Evolutionary conservation across 2,797 vertebrate genomes (phyloP).

Genomic region (Mormyrops attenuatus): DNA sequence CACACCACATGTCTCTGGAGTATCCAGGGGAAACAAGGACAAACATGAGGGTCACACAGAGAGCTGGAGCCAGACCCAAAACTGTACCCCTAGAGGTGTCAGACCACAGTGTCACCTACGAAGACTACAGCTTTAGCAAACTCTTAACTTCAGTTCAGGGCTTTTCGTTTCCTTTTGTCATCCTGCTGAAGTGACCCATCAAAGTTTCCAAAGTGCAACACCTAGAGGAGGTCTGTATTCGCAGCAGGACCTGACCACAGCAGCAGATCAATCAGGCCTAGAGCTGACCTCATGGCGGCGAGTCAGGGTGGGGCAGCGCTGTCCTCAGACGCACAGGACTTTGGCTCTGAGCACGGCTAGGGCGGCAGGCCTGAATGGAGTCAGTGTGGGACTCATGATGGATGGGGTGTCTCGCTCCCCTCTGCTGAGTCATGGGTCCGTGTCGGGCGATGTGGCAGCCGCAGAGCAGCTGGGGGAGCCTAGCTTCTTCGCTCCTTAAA

Average conservation of each 20-base stretch:
- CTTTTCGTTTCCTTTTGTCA: background rate
- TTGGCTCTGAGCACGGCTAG: background rate
- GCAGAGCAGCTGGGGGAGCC: slow-evolving; percentile 32
- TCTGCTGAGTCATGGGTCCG: slow-evolving; percentile 47
- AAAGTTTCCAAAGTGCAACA: background rate
- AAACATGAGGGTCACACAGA: background rate
- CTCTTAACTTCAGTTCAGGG: background rate
- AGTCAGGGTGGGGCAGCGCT: background rate
- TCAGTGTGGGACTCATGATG: slow-evolving; percentile 48
- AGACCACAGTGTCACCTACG: background rate
- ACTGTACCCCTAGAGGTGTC: background rate
- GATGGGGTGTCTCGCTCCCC: slow-evolving; percentile 44
- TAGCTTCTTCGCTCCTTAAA: slow-evolving; percentile 1
- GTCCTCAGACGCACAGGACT: background rate
- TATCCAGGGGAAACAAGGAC: background rate
- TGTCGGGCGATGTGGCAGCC: slow-evolving; percentile 26
- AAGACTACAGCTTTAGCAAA: background rate
- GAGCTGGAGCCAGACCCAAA: background rate
- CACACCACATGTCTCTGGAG: background rate
- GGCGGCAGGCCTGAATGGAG: background rate
- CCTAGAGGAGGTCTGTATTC: background rate
- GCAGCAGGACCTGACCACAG: background rate
- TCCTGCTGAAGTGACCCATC: background rate
- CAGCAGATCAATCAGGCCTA: background rate
- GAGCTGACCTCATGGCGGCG: background rate